These are phyloP conservation scores for Pseudomyrmex gracilis DNA, from an alignment of 1,140 invertebrate genomes.

Conservation along the genomic window DNA sequence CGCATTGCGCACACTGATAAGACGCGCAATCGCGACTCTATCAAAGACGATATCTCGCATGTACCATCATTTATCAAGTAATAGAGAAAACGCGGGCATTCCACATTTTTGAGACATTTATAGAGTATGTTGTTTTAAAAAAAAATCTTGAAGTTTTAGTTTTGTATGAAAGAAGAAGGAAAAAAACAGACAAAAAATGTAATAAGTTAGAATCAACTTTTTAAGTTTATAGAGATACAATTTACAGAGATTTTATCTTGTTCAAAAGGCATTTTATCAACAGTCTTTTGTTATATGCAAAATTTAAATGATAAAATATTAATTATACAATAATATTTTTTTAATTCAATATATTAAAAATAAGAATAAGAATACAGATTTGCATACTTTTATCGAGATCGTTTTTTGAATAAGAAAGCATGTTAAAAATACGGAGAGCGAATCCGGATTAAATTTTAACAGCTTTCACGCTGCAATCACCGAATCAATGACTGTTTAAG, in stretches of 20 bases:
- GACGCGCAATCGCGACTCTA: slow-evolving; percentile 66
- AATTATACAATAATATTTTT: too few relatives aligned
- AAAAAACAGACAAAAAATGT: too few relatives aligned
- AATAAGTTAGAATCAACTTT: not conserved
- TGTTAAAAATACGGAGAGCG: not conserved
- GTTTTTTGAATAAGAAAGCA: not conserved
- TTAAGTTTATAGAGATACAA: not conserved
- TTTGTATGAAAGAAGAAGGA: too few relatives aligned
- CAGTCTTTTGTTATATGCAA: not conserved
- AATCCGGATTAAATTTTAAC: slow-evolving; percentile 40
- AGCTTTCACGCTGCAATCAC: slow-evolving; percentile 11
- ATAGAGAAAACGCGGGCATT: slow-evolving; percentile 22
- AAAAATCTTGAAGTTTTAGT: too few relatives aligned
- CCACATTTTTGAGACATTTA: not conserved
- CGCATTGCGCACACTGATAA: slow-evolving; percentile 70
- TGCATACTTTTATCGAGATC: not conserved
- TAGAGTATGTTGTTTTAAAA: too few relatives aligned
- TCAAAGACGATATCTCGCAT: slow-evolving; percentile 68
- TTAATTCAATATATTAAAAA: not conserved
- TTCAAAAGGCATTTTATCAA: not conserved
- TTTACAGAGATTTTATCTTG: not conserved
- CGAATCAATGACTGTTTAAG: slow-evolving; percentile 75
- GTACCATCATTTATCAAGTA: slow-evolving; percentile 65
- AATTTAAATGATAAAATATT: not conserved
- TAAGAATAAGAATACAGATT: not conserved